phyloP scores from a whole-genome alignment of 2,797 vertebrate species.

The Novumbra hubbsi region DNA sequence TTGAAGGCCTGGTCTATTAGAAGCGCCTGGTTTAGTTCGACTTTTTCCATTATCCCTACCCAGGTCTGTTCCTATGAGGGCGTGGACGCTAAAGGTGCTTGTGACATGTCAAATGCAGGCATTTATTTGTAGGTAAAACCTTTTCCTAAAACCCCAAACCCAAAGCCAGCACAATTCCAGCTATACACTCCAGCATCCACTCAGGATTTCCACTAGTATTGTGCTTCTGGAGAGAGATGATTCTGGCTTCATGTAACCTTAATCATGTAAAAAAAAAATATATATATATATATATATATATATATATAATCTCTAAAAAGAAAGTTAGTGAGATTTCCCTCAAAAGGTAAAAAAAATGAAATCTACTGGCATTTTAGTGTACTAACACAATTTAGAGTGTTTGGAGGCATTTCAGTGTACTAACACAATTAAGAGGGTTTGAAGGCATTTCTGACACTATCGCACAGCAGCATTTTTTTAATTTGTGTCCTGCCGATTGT shows the following conservation, averaged over 20 bases:
- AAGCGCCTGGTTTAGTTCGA: constrained; percentile 25
- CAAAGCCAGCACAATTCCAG: constrained; percentile 20
- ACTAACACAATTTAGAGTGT: too few species aligned
- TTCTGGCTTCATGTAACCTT: background rate
- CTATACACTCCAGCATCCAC: constrained; percentile 29
- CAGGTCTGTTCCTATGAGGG: constrained; percentile 43
- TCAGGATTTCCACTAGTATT: constrained; percentile 49
- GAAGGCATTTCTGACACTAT: too few species aligned
- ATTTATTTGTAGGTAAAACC: background rate
- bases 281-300: too few species aligned
- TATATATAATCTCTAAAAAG: background rate
- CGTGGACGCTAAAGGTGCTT: constrained; percentile 20
- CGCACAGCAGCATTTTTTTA: too few species aligned
- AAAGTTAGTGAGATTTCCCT: background rate
- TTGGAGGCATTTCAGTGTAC: too few species aligned
- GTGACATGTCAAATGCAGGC: background rate
- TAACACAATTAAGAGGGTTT: too few species aligned
- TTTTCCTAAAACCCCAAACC: constrained; percentile 20
- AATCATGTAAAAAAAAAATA: background rate
- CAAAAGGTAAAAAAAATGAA: background rate
- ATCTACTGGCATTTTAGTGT: too few species aligned
- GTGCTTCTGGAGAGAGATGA: background rate
- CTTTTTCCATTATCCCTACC: constrained; percentile 44
- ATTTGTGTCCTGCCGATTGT: too few species aligned
- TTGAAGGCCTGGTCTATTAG: constrained; percentile 32